phyloP scores from a whole-genome alignment of 2,888 invertebrate genomes.

The Bimastos eiseni region DNA sequence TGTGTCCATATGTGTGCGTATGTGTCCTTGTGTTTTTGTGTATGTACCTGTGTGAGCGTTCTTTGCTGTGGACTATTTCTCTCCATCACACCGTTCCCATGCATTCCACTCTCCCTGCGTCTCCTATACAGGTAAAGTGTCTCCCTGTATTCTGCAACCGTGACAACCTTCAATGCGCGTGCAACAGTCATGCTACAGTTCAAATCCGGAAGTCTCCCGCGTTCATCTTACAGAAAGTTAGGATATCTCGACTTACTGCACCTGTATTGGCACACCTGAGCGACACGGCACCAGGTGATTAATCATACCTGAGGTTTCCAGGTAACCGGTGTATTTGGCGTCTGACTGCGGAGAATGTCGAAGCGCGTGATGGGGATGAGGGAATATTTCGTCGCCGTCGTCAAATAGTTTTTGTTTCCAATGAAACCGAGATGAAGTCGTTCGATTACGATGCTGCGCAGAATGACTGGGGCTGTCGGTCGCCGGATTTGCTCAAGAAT shows the following conservation, averaged over 20 bases:
- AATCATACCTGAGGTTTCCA: slow-evolving; percentile 17
- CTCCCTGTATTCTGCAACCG: neutral
- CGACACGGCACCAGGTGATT: neutral
- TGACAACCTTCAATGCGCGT: neutral
- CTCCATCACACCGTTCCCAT: neutral
- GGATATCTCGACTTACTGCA: slow-evolving; percentile 17
- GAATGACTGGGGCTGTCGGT: neutral
- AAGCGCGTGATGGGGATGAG: neutral
- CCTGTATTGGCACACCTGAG: neutral
- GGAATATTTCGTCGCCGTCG: neutral
- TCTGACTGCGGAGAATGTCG: neutral
- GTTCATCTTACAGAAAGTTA: neutral
- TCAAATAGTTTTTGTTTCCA: neutral
- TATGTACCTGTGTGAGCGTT: too few relatives aligned
- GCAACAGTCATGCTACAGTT: slow-evolving; percentile 2
- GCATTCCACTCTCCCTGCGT: neutral
- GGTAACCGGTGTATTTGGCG: slow-evolving; percentile 15
- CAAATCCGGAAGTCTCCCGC: neutral
- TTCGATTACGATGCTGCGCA: neutral
- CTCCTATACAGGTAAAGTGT: neutral
- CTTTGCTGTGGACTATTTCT: neutral
- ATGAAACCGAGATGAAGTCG: neutral
- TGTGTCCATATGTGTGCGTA: neutral
- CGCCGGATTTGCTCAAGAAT: neutral
- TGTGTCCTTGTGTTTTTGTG: neutral